Evolutionary conservation across 1,140 invertebrate genomes (phyloP).

Genomic region (Onthophagus taurus): DNA sequence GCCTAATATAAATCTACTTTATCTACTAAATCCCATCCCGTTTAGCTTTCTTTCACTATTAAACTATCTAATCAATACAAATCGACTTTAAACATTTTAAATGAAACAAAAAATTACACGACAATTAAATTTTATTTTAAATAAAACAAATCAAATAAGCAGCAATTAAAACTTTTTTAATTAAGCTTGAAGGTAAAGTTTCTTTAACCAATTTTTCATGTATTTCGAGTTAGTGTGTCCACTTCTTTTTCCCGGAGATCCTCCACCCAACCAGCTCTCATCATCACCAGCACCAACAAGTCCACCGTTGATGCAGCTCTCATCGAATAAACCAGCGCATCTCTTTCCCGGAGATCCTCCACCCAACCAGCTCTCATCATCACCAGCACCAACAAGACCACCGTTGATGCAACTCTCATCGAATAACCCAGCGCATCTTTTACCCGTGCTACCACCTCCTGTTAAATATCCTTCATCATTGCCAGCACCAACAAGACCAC

Average conservation of each 20-base stretch:
- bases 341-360: conserved; percentile 8
- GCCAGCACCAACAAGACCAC: background rate
- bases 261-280: conserved; percentile 12
- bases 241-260: conserved; percentile 14
- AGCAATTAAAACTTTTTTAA: too few species aligned
- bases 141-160: too few species aligned
- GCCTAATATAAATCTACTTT: too few species aligned
- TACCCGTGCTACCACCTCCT: background rate
- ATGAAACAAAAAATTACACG: too few species aligned
- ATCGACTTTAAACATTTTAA: background rate
- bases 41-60: background rate
- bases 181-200: too few species aligned
- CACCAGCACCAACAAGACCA: conserved; percentile 11
- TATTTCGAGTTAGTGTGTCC: too few species aligned
- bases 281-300: conserved; percentile 8
- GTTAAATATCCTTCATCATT: conserved; percentile 6
- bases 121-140: too few species aligned
- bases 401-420: conserved; percentile 17
- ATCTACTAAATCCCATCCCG: too few species aligned
- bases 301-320: conserved; percentile 14
- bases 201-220: too few species aligned
- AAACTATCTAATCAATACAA: background rate
- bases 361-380: conserved; percentile 10
- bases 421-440: conserved; percentile 15
- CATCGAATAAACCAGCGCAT: conserved; percentile 15